Conservation (phyloP, 2,113 vertebrate genomes). For the Pelecanoides urinatrix region DNA sequence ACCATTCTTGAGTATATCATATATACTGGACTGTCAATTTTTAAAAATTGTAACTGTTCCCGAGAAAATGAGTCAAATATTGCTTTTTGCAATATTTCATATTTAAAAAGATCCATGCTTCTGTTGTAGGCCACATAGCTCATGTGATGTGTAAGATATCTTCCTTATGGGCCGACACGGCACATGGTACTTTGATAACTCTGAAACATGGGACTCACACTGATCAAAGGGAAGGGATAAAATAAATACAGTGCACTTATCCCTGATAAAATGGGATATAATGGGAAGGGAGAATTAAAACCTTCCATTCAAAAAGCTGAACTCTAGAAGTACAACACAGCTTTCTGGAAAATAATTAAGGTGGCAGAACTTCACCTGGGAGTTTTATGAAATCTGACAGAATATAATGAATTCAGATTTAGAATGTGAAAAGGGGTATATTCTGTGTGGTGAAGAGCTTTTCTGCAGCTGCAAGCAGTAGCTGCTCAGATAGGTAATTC, state of each 20-base stretch:
- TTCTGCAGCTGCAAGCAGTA: not conserved
- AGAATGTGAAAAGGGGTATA: not conserved
- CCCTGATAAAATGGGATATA: not conserved
- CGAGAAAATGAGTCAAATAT: not conserved
- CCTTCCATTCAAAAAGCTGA: not conserved
- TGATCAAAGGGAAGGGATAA: not conserved
- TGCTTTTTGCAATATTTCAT: not conserved
- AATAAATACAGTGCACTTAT: not conserved
- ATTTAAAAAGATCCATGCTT: not conserved
- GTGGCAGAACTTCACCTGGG: not conserved
- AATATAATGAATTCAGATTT: not conserved
- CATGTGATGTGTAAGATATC: not conserved
- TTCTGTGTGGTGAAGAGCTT: not conserved
- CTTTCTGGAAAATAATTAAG: not conserved
- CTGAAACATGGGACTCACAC: not conserved
- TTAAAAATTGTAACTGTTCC: not conserved
- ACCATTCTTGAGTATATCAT: not conserved
- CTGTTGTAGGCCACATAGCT: not conserved
- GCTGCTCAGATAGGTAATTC: not conserved
- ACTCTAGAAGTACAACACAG: not conserved
- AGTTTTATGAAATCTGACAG: not conserved
- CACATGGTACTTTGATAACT: not conserved
- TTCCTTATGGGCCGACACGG: accelerated
- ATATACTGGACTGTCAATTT: not conserved
- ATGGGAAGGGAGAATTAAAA: not conserved